These are phyloP conservation scores for Columba guinea DNA, from an alignment of 2,797 vertebrate species.

Conservation along the genomic window DNA sequence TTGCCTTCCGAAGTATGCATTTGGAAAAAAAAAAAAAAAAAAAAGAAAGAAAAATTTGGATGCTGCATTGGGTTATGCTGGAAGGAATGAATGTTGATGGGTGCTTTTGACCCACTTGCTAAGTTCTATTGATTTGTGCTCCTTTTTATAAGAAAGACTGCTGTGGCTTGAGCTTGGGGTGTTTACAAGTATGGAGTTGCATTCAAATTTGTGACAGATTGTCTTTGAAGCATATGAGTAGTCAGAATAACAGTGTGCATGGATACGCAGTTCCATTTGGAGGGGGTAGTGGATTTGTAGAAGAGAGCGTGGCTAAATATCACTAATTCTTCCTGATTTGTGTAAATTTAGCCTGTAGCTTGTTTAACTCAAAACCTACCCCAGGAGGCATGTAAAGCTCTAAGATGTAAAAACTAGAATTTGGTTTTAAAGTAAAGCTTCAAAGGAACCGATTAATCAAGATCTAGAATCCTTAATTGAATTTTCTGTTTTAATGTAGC, in stretches of 20 bases:
- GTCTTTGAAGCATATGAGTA: background rate
- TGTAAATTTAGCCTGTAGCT: background rate
- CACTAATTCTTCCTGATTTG: background rate
- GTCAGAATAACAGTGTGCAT: background rate
- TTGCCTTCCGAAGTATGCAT: background rate
- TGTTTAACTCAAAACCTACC: background rate
- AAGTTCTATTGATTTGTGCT: background rate
- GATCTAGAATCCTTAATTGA: background rate
- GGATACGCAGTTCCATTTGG: background rate
- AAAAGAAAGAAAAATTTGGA: background rate
- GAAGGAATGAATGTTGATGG: background rate
- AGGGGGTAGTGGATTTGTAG: background rate
- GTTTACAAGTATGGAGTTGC: background rate
- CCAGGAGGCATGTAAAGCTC: background rate
- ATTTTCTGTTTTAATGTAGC: background rate
- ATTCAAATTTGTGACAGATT: conserved; percentile 26
- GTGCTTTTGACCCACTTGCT: conserved; percentile 14
- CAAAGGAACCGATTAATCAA: background rate
- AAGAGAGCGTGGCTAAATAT: background rate
- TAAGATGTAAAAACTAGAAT: background rate
- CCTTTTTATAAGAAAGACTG: conserved; percentile 13
- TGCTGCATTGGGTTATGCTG: background rate
- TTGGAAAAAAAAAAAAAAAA: background rate
- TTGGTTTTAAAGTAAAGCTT: background rate
- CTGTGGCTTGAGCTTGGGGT: background rate